These are phyloP conservation scores for Sinohyriopsis cumingii DNA, from an alignment of 2,888 invertebrate genomes.

Conservation along the genomic window DNA sequence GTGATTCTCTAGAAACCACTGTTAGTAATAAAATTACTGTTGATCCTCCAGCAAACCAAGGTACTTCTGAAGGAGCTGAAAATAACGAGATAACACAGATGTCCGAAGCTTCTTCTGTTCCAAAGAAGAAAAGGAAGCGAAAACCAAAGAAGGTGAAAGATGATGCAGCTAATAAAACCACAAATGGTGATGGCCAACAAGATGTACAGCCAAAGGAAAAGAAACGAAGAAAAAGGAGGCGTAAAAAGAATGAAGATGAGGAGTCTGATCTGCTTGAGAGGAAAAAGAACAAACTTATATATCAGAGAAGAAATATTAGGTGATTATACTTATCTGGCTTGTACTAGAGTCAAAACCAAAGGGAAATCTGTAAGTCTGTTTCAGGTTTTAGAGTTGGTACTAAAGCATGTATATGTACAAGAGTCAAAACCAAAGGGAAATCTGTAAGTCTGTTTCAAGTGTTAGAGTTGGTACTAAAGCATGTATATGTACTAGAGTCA, in stretches of 20 bases:
- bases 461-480: neutral
- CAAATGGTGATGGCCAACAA: conserved; percentile 15
- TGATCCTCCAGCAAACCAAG: no score
- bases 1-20: no score
- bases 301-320: conserved; percentile 61
- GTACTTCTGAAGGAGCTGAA: no score
- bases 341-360: neutral
- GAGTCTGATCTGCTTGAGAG: conserved; percentile 29
- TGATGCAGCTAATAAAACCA: conserved; percentile 18
- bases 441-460: neutral
- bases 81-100: no score
- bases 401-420: no score
- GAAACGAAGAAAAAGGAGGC: conserved; percentile 34
- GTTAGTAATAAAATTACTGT: no score
- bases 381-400: neutral
- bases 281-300: conserved; percentile 45
- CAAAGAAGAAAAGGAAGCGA: conserved; percentile 5
- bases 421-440: neutral
- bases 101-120: conserved; percentile 1
- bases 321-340: conserved; percentile 14
- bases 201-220: conserved; percentile 24
- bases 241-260: conserved; percentile 35
- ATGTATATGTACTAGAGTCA: conserved; percentile 1
- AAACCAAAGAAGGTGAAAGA: conserved; percentile 8
- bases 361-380: neutral